phyloP scores from a whole-genome alignment of 2,113 vertebrate species.

The Perca fluviatilis region DNA sequence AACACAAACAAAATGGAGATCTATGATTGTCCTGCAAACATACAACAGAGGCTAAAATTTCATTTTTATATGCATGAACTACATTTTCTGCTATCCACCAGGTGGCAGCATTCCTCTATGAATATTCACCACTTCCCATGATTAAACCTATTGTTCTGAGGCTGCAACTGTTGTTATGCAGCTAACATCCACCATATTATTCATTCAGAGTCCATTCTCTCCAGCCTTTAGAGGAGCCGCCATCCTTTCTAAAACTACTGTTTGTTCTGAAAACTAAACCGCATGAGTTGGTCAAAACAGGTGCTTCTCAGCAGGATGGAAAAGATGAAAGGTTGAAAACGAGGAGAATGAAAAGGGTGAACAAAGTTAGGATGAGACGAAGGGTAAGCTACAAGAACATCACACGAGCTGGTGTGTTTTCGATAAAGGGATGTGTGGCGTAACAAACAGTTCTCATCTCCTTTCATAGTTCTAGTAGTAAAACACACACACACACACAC shows the following conservation, averaged over 20 bases:
- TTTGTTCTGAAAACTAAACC: conserved; percentile 72
- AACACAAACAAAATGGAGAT: not conserved
- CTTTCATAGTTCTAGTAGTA: conserved; percentile 50
- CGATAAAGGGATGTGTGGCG: conserved; percentile 48
- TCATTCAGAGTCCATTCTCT: conserved; percentile 74
- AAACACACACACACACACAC: conserved; percentile 49
- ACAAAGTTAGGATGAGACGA: conserved; percentile 71
- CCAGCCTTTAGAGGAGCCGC: conserved; percentile 68
- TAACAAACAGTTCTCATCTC: conserved; percentile 53
- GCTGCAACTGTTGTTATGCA: conserved; percentile 74
- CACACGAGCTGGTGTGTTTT: conserved; percentile 58
- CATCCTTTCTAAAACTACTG: conserved; percentile 65
- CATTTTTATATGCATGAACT: not conserved
- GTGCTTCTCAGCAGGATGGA: conserved; percentile 73
- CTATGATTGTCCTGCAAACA: not conserved
- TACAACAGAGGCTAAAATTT: not conserved
- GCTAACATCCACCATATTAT: conserved; percentile 73
- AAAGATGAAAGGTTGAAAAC: conserved; percentile 69
- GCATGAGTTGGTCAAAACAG: conserved; percentile 71
- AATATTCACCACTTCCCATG: conserved; percentile 40
- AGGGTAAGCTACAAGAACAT: conserved; percentile 69
- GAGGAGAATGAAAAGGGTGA: conserved; percentile 66
- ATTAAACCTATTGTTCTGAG: conserved; percentile 68
- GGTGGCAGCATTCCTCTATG: conserved; percentile 75
- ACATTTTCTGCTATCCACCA: conserved; percentile 62